phyloP scores from a whole-genome alignment of 2,888 invertebrate species.

The Rotaria socialis region DNA sequence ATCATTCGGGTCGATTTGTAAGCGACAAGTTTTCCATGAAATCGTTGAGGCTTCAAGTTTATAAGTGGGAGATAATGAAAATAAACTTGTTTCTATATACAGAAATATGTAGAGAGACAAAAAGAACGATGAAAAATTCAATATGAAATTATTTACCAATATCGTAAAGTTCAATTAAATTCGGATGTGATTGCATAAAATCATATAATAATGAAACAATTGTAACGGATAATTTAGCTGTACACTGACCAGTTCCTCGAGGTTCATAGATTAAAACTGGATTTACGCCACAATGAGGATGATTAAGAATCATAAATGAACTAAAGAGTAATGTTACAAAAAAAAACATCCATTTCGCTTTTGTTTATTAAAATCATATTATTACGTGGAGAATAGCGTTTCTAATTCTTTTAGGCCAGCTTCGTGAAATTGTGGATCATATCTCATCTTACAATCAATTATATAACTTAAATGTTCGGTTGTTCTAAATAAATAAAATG shows the following conservation, averaged over 20 bases:
- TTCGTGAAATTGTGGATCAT: background rate
- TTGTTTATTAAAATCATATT: background rate
- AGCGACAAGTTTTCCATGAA: conserved; percentile 17
- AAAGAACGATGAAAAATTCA: background rate
- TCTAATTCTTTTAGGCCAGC: background rate
- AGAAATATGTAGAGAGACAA: background rate
- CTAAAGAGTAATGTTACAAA: background rate
- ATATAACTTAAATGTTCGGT: background rate
- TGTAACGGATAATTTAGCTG: background rate
- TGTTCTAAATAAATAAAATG: background rate
- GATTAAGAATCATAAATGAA: background rate
- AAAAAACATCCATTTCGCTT: background rate
- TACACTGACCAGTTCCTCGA: background rate
- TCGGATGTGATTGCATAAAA: background rate
- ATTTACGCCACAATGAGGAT: background rate
- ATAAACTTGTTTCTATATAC: background rate
- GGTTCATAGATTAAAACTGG: background rate
- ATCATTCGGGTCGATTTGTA: background rate
- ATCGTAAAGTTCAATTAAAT: conserved; percentile 18
- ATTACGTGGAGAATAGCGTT: background rate
- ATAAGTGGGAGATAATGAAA: background rate
- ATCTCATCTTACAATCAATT: background rate
- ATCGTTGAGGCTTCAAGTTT: background rate
- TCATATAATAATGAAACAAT: background rate
- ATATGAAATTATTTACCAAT: background rate